Conservation (phyloP, 2,797 vertebrate genomes). For the Muraenolepis orangiensis region DNA sequence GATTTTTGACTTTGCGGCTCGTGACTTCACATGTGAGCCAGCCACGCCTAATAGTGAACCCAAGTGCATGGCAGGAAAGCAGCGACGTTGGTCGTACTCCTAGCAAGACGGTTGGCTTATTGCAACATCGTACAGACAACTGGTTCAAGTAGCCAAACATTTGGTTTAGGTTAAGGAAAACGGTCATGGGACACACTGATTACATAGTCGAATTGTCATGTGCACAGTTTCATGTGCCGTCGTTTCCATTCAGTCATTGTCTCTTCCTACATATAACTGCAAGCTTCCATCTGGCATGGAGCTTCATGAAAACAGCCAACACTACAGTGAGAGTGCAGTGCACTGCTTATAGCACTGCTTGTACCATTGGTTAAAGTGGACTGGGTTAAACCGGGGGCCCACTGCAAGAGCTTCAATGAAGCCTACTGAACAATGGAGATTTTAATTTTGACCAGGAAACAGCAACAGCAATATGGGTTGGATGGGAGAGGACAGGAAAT, state of each 20-base stretch:
- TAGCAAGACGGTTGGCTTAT: not conserved
- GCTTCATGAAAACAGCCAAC: not conserved
- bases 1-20: too few relatives aligned
- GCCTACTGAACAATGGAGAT: not conserved
- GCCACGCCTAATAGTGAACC: too few relatives aligned
- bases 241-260: not conserved
- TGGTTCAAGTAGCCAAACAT: not conserved
- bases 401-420: not conserved
- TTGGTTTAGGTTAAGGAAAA: not conserved
- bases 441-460: not conserved
- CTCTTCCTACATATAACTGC: not conserved
- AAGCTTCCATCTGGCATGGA: not conserved
- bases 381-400: not conserved
- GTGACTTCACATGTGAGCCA: not conserved
- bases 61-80: not conserved
- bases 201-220: not conserved
- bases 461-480: not conserved
- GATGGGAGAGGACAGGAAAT: not conserved
- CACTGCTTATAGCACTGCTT: not conserved
- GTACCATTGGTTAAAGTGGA: not conserved
- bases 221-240: not conserved
- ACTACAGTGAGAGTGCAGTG: not conserved
- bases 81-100: not conserved
- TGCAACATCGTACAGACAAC: not conserved
- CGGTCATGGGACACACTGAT: too few relatives aligned